These are phyloP conservation scores for Trematomus bernacchii DNA, from an alignment of 2,797 vertebrate genomes.

Conservation along the genomic window DNA sequence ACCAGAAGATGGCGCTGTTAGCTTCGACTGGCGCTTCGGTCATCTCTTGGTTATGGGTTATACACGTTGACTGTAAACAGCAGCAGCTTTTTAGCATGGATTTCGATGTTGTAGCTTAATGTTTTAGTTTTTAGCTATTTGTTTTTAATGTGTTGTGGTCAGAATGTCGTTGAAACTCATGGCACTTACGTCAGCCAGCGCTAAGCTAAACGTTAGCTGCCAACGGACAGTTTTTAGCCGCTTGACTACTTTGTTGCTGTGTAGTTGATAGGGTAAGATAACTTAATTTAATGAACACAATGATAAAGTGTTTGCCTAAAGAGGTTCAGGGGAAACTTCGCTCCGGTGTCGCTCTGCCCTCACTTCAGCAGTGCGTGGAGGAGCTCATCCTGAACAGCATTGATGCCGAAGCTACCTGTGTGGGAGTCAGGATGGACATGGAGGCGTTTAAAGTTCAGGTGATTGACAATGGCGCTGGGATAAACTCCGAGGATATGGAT, in stretches of 20 bases:
- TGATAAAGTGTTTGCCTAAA: constrained; percentile 90
- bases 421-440: constrained; percentile 91
- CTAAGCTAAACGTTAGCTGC: constrained; percentile 5
- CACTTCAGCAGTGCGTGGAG: constrained; percentile 93
- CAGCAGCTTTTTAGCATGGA: neutral
- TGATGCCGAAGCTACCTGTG: constrained; percentile 92
- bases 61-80: constrained; percentile 73
- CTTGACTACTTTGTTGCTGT: neutral
- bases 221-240: neutral
- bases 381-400: constrained; percentile 95
- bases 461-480: constrained; percentile 92
- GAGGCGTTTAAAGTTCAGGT: constrained; percentile 94
- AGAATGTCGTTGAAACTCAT: neutral
- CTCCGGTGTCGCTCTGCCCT: constrained; percentile 90
- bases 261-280: neutral
- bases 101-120: neutral
- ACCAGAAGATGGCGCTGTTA: constrained; percentile 55
- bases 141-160: too few species aligned
- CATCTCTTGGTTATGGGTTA: constrained; percentile 13
- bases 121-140: neutral
- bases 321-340: constrained; percentile 91
- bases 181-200: neutral
- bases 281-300: constrained; percentile 45
- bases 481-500: constrained; percentile 87
- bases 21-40: too few species aligned